Conservation (phyloP, 2,113 vertebrate genomes). For the Nibea albiflora region DNA sequence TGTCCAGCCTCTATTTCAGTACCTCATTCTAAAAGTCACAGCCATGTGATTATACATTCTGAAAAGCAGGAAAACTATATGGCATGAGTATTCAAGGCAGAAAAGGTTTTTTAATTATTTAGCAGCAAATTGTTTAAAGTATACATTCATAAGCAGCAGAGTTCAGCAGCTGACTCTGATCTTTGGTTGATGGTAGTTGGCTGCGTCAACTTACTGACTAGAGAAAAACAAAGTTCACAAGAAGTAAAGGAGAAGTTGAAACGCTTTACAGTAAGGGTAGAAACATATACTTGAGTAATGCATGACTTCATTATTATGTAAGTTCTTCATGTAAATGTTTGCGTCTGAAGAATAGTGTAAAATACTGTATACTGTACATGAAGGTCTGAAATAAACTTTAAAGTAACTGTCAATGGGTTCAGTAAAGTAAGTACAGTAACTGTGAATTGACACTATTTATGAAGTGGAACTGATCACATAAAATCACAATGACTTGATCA, state of each 20-base stretch:
- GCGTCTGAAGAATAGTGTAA: too few species aligned
- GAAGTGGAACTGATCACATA: too few species aligned
- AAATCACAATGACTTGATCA: too few species aligned
- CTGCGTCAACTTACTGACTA: neutral
- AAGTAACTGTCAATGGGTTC: too few species aligned
- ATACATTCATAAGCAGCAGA: neutral
- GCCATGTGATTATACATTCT: neutral
- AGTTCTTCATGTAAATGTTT: too few species aligned
- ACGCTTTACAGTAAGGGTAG: too few species aligned
- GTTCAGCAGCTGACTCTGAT: neutral
- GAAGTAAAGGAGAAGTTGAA: neutral
- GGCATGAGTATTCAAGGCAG: neutral
- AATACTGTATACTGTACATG: too few species aligned
- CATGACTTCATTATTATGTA: too few species aligned
- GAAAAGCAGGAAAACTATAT: neutral
- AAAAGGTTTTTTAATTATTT: neutral
- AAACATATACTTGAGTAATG: too few species aligned
- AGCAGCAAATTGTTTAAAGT: neutral
- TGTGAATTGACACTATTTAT: too few species aligned
- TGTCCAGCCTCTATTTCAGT: neutral
- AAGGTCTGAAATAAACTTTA: too few species aligned
- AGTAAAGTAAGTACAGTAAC: too few species aligned
- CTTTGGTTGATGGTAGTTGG: neutral
- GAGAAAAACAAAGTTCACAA: neutral
- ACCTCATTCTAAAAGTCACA: neutral